These are phyloP conservation scores for Scomber scombrus DNA, from an alignment of 2,113 vertebrate genomes.

Conservation along the genomic window DNA sequence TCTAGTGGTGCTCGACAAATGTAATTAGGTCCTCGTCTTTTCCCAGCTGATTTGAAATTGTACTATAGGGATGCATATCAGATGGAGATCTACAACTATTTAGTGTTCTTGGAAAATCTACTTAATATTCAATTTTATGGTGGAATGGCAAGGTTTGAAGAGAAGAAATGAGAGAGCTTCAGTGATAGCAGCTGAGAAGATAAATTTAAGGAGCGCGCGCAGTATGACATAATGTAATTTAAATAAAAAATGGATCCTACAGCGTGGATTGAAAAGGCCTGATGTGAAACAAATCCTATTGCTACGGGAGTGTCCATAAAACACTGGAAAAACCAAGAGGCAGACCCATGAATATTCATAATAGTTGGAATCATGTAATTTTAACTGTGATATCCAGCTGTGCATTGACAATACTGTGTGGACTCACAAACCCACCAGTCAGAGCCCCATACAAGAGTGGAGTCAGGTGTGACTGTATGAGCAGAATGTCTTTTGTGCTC, in stretches of 20 bases:
- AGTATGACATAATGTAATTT: slow-evolving; percentile 36
- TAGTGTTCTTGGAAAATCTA: slow-evolving; percentile 58
- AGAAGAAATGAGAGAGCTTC: slow-evolving; percentile 54
- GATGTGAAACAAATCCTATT: slow-evolving; percentile 12
- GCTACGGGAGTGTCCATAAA: slow-evolving; percentile 27
- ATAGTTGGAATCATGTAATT: background rate
- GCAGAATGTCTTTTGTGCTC: background rate
- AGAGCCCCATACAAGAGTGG: background rate
- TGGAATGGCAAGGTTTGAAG: slow-evolving; percentile 45
- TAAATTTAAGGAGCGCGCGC: slow-evolving; percentile 11
- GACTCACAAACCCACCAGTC: background rate
- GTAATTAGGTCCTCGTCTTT: slow-evolving; percentile 76
- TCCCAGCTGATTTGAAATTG: slow-evolving; percentile 74
- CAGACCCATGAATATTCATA: slow-evolving; percentile 6
- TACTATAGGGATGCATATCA: slow-evolving; percentile 74
- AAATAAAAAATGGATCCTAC: slow-evolving; percentile 17
- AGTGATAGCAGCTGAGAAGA: slow-evolving; percentile 28
- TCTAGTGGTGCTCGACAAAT: slow-evolving; percentile 75
- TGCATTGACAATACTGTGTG: background rate
- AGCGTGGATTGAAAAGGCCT: slow-evolving; percentile 27
- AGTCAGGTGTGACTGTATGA: background rate
- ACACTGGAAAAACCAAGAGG: slow-evolving; percentile 25
- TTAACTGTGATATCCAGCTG: background rate
- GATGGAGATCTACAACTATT: slow-evolving; percentile 68
- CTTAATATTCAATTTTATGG: slow-evolving; percentile 63